These are phyloP conservation scores for Ciconia boyciana DNA, from an alignment of 2,113 vertebrate species.

Conservation along the genomic window DNA sequence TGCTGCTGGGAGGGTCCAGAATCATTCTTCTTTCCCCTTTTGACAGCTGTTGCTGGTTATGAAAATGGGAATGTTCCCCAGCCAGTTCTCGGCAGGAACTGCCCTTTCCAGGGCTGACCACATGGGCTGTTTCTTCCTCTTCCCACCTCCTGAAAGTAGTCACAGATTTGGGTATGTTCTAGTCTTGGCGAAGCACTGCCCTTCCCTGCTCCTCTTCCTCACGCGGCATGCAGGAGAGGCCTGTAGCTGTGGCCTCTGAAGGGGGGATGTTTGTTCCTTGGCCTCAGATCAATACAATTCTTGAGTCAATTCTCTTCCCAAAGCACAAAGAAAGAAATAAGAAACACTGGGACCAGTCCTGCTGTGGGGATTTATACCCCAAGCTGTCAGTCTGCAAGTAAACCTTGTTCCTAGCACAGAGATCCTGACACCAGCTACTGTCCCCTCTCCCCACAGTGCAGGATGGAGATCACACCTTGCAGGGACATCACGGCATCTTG, in stretches of 20 bases:
- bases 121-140: neutral
- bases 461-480: neutral
- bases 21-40: neutral
- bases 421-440: neutral
- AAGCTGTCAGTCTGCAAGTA: neutral
- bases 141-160: neutral
- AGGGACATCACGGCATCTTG: neutral
- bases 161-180: neutral
- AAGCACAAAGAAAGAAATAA: neutral
- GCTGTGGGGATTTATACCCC: neutral
- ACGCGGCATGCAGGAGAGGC: neutral
- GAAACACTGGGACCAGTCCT: neutral
- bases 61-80: constrained; percentile 2
- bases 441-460: neutral
- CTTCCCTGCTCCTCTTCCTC: neutral
- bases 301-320: neutral
- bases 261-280: neutral
- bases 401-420: neutral
- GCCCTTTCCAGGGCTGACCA: neutral
- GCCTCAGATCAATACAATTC: neutral
- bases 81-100: constrained; percentile 16
- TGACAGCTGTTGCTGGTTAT: constrained; percentile 47
- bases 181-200: neutral
- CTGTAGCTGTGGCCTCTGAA: neutral
- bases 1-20: neutral